Evolutionary conservation across 2,113 vertebrate genomes (phyloP).

Genomic region (Apaloderma vittatum): DNA sequence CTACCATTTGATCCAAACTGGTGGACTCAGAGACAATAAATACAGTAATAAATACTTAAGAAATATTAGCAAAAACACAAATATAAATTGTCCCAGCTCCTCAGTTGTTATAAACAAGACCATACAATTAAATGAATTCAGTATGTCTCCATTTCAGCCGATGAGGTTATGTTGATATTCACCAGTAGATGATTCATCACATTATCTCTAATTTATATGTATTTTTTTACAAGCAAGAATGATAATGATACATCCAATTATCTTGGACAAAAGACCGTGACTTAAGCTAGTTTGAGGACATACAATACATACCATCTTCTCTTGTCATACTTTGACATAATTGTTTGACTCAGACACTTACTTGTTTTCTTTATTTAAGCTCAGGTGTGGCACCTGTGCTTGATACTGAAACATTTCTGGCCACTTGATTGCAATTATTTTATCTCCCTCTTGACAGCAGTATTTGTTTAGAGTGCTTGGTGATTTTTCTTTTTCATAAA

Average conservation of each 20-base stretch:
- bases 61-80: neutral
- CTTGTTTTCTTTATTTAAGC: neutral
- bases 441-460: neutral
- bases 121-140: neutral
- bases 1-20: neutral
- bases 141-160: neutral
- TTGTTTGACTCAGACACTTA: neutral
- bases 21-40: neutral
- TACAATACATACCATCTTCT: neutral
- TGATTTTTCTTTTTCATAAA: neutral
- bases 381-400: neutral
- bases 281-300: neutral
- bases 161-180: neutral
- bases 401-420: constrained; percentile 25
- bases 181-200: neutral
- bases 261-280: neutral
- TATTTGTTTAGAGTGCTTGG: neutral
- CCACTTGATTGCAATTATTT: constrained; percentile 34
- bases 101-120: neutral
- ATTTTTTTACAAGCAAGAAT: neutral
- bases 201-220: neutral
- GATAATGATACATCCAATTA: neutral
- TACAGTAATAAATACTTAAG: neutral
- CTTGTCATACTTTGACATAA: constrained; percentile 38
- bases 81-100: neutral